Percentiles rank a stretch among this genome's conserved stretches.
These are phyloP conservation scores for Antrozous pallidus DNA, from an alignment of 2,797 vertebrate genomes.

Conservation along the genomic window DNA sequence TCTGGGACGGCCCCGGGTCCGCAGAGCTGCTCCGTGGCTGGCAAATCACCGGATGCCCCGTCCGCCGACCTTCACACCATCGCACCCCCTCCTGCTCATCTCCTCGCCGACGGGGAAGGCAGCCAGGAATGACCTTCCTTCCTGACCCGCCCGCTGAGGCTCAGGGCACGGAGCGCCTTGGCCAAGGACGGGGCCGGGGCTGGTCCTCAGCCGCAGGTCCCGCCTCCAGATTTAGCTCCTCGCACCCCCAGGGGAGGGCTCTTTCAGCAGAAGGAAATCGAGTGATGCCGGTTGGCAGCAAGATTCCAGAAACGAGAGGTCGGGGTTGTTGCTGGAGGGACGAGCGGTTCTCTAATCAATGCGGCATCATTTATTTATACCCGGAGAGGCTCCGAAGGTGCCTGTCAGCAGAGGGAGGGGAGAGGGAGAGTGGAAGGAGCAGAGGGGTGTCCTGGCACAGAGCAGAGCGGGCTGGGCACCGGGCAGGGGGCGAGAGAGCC, in stretches of 20 bases:
- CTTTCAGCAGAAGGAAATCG: constrained; percentile 2
- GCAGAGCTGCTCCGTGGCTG: fast-evolving
- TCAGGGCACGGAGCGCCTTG: neutral
- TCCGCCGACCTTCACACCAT: neutral
- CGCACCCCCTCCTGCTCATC: neutral
- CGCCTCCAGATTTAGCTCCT: neutral
- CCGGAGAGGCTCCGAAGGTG: constrained; percentile 28
- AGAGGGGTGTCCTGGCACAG: neutral
- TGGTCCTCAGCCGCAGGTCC: neutral
- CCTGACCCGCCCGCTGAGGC: neutral
- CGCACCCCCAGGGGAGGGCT: neutral
- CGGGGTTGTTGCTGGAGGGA: constrained; percentile 68
- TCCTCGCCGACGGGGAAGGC: neutral
- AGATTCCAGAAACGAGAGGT: constrained; percentile 63
- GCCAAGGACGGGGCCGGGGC: neutral
- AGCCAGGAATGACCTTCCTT: neutral
- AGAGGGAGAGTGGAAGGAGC: neutral
- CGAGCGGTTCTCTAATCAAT: constrained; percentile 76
- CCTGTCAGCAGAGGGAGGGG: neutral
- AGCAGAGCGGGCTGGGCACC: neutral
- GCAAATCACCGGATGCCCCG: neutral
- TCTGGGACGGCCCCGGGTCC: neutral
- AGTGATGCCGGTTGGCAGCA: constrained; percentile 32
- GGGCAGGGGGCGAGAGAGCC: neutral
- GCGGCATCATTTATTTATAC: constrained; percentile 77